Base-by-base conservation (phyloP, 2,888 invertebrate species). In the Chrysopilus asiliformis region DNA sequence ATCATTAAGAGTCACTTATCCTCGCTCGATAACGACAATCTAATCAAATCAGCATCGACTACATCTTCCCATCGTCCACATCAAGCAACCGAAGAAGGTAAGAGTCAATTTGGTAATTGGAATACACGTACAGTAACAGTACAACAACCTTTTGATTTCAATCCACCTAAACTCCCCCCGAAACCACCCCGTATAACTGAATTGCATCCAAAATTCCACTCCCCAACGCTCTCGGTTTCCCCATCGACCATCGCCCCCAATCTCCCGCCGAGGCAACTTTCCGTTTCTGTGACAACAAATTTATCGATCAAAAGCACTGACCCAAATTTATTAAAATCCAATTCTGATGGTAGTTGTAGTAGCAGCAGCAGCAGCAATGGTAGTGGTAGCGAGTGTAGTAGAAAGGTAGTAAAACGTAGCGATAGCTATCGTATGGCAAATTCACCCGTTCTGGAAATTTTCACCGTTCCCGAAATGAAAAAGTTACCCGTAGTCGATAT, bases 391-490 rank as follows among this genome's bases (percentile, higher is more conserved):
- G n/a, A n/a, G n/a, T 30, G 12, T 12, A 36, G 44, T 43, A 39
- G 28, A 17, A 43, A 73, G 64, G 67, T 20, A n/a, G 31, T 85
- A 31, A 82, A 81, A 60, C 76, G 86, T 41, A 83, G 82, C 57
- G 82, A 86, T 58, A 86, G 85, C 62, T 86, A 86, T 56, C 75
- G 83, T 45, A 70, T 81, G 59, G 86, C 86, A 12, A 85, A 85
- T 61, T 37, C 37, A 32, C 37, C 37, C 27, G 32, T 37, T 18
- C 28, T 22, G 22, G n/a, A n/a, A n/a, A n/a, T n/a, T n/a, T n/a
- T n/a, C n/a, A n/a, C n/a, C n/a, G n/a, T n/a, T n/a, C n/a, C n/a
- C n/a, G n/a, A n/a, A n/a, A n/a, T n/a, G n/a, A n/a, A n/a, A n/a
- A n/a, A n/a, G n/a, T n/a, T n/a, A n/a, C n/a, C n/a, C n/a, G n/a